Conservation (phyloP, 2,888 invertebrate genomes). For the Himalopsyche kuldschensis region DNA sequence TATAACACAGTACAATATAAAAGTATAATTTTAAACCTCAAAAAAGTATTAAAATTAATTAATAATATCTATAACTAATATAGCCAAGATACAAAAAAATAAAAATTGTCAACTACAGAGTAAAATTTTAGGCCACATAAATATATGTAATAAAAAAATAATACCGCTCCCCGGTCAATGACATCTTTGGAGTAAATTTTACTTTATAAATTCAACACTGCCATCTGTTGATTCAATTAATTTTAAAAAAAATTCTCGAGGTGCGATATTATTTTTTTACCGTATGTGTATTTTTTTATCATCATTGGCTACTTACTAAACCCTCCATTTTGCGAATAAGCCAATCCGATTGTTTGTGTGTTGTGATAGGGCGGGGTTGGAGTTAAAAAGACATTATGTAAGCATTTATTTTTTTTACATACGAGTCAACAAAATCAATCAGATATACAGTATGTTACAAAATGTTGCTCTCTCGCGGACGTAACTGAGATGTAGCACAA, state of each 20-base stretch:
- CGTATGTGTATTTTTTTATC: not conserved
- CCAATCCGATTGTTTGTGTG: slow-evolving; percentile 24
- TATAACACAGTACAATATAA: not conserved
- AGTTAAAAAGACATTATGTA: not conserved
- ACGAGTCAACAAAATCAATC: not conserved
- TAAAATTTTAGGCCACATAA: not conserved
- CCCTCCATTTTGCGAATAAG: slow-evolving; percentile 28
- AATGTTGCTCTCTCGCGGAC: not conserved
- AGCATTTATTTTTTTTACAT: not conserved
- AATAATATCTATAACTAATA: not conserved
- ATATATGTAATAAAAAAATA: not conserved
- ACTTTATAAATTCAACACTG: not conserved
- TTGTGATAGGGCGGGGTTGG: not conserved
- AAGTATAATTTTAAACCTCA: not conserved
- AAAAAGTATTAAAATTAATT: not conserved
- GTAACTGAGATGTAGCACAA: not conserved
- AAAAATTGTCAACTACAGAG: not conserved
- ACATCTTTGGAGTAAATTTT: too few relatives aligned
- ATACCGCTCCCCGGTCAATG: not conserved
- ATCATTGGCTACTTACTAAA: slow-evolving; percentile 29
- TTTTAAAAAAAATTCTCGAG: too few relatives aligned
- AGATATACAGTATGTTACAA: not conserved
- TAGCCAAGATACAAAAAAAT: not conserved
- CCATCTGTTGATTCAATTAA: not conserved
- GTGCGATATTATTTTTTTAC: not conserved